Evolutionary conservation across 2,888 invertebrate species (phyloP).

Genomic region (Cantharis flavilabris): DNA sequence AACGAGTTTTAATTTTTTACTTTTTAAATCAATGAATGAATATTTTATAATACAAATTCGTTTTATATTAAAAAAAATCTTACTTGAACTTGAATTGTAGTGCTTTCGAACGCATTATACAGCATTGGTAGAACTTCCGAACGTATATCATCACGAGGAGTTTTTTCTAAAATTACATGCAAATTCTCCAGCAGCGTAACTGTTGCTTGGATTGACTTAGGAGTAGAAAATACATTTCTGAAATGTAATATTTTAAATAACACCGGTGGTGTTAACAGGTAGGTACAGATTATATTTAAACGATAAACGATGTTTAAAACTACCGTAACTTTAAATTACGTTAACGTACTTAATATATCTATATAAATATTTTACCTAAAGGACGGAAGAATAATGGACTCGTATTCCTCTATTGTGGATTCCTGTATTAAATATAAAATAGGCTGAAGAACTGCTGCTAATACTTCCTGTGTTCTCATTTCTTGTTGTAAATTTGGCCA

Average conservation of each 20-base stretch:
- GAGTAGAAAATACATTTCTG: constrained; percentile 75
- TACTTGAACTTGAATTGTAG: constrained; percentile 90
- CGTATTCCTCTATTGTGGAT: constrained; percentile 77
- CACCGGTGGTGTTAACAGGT: background rate
- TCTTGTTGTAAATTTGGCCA: constrained; percentile 89
- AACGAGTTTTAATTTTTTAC: constrained; percentile 1
- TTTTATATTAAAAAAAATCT: constrained; percentile 27
- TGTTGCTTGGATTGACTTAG: constrained; percentile 82
- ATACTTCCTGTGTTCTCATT: constrained; percentile 81
- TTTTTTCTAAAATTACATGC: constrained; percentile 86
- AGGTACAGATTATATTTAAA: no score
- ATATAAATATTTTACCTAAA: constrained; percentile 69
- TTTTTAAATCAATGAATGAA: background rate
- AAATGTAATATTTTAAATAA: constrained; percentile 36
- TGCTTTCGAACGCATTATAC: constrained; percentile 85
- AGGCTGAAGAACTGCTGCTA: constrained; percentile 84
- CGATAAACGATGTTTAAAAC: no score
- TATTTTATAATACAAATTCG: background rate
- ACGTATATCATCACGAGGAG: constrained; percentile 77
- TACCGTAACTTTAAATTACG: no score
- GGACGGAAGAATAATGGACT: constrained; percentile 79
- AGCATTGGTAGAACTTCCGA: constrained; percentile 85
- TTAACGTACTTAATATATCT: background rate
- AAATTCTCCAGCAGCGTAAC: constrained; percentile 88
- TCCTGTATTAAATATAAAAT: constrained; percentile 83